Conservation (phyloP, 2,113 vertebrate genomes). For the Sardina pilchardus region DNA sequence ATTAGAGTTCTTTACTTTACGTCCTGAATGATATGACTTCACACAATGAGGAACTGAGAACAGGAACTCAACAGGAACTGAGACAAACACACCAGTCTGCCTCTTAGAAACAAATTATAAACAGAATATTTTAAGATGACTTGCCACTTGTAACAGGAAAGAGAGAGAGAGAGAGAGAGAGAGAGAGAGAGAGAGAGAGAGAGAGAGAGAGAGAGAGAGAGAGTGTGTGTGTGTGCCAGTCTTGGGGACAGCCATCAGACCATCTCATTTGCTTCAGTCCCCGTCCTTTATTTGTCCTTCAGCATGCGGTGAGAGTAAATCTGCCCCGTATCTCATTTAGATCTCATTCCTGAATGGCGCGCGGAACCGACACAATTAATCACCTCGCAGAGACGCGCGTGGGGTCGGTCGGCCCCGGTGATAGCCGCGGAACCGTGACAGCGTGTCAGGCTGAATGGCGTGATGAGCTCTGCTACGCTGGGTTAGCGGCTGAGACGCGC, state of each 20-base stretch:
- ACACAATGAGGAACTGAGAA: neutral
- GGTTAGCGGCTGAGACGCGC: constrained; percentile 25
- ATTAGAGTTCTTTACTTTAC: too few species aligned
- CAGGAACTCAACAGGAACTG: neutral
- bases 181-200: too few species aligned
- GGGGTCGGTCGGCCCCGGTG: neutral
- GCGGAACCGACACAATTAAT: neutral
- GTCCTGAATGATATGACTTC: too few species aligned
- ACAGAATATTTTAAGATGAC: too few species aligned
- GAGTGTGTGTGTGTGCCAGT: too few species aligned
- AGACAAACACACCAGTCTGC: too few species aligned
- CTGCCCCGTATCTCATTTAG: neutral
- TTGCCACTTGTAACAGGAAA: too few species aligned
- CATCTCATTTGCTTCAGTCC: neutral
- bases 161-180: too few species aligned
- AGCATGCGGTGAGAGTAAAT: neutral
- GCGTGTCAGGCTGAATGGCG: constrained; percentile 24
- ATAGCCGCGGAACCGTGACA: neutral
- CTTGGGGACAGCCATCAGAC: neutral
- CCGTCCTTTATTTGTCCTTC: constrained; percentile 58
- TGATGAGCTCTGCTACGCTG: neutral
- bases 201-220: neutral
- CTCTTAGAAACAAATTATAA: too few species aligned
- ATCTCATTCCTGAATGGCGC: constrained; percentile 13
- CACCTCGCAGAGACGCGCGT: neutral